Base-by-base conservation (phyloP, 2,797 vertebrate genomes). In the Phoxinus dragarum region DNA sequence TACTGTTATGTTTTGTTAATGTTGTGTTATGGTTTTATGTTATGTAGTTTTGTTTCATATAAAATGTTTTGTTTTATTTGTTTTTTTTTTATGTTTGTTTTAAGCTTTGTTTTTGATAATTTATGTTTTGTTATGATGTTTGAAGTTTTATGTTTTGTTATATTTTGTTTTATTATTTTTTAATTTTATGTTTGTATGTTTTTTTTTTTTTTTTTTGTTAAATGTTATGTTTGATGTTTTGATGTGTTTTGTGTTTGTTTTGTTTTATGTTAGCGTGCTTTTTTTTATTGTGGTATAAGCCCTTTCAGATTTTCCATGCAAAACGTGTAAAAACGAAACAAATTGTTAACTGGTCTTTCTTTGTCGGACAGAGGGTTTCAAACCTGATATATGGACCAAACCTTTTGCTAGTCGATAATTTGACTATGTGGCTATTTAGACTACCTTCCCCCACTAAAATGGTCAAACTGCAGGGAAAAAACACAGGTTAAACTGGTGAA, bases 401-500 rank as follows among this genome's bases (percentile, higher is more conserved):
- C 21, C 12, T 56, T 38, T 40, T 77, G 56, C 38, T 47, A 8
- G 59, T 80, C 16, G 68, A 36, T 52, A 47, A 19, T 67, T 47
- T 49, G 61, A 4, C 40, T 34, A 6, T 67, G n/a, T 66, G 52
- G 49, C 31, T 76, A 38, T 38, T 54, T 23, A 38, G 31, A 54
- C 31, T 21, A 66, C 27, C 27, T 77, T n/a, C 36, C 52, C 54
- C 54, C 38, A 12, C 40, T 66, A 47, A 79, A 64, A 66, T 2
- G 27, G 23, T 31, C n/a, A 47, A 79, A 66, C 77, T 64, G 40
- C 40, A 66, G 23, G 4, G 66, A 61, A 66, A 8, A 66, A 49
- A 49, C 1, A 23, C 61, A 1, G 27, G 78, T 67, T 52, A 36
- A 47, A 76, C 72, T 19, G 77, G 71, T 84, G 27, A 31, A 86